phyloP scores from a whole-genome alignment of 2,797 vertebrate genomes.

The Echeneis naucrates region DNA sequence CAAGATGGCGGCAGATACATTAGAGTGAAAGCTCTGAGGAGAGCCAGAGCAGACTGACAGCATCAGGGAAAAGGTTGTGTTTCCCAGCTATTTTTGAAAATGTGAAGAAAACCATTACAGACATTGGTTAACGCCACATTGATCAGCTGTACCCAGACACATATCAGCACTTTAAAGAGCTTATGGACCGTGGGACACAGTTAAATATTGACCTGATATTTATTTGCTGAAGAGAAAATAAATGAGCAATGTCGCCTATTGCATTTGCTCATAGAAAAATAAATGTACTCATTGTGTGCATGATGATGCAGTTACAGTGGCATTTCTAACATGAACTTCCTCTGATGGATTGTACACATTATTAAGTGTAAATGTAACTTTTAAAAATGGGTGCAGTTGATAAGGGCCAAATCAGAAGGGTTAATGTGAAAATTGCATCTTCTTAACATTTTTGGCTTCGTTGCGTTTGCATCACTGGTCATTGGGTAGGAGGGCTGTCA shows the following conservation, averaged over 20 bases:
- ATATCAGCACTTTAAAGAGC: slow-evolving; percentile 29
- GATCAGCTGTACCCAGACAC: not conserved
- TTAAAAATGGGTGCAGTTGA: not conserved
- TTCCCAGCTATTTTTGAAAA: not conserved
- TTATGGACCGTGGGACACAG: not conserved
- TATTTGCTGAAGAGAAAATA: slow-evolving; percentile 32
- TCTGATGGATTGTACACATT: not conserved
- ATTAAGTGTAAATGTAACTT: not conserved
- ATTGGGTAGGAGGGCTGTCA: slow-evolving; percentile 25
- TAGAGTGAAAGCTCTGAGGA: not conserved
- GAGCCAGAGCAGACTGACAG: not conserved
- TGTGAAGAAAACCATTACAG: not conserved
- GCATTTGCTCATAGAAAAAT: slow-evolving; percentile 17
- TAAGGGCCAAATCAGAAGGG: no score
- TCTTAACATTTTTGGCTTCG: not conserved
- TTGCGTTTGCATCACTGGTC: slow-evolving; percentile 1
- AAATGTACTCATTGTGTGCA: slow-evolving; percentile 1
- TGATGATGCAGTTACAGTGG: not conserved
- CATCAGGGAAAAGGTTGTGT: not conserved
- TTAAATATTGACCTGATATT: slow-evolving; percentile 11
- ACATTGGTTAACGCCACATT: not conserved
- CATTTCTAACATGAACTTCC: not conserved
- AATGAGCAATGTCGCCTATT: not conserved
- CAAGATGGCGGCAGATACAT: slow-evolving; percentile 71
- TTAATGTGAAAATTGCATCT: not conserved